Evolutionary conservation across 2,113 vertebrate genomes (phyloP), one percentile per base, ranked within the genome.

Genomic region (Ornithorhynchus anatinus): DNA sequence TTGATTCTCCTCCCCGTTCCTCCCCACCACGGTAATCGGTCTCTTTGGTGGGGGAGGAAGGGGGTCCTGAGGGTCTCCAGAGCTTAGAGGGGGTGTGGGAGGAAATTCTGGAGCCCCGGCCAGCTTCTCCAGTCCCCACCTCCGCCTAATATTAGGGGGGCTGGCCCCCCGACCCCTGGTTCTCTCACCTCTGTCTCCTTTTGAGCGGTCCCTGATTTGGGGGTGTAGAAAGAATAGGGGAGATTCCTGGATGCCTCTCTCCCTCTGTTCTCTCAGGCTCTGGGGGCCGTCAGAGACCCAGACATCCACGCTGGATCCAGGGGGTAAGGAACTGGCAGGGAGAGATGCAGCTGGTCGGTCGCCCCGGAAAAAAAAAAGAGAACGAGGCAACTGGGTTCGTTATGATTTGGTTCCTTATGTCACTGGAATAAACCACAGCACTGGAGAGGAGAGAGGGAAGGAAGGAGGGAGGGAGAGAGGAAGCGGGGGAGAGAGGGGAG

Each of bases 121-220:
- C 31, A 17, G 50, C 40, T 12, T 7, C 36, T 35, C 29, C 40
- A 35, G 25, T 45, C 27, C 8, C 10, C 8, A 1, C 17, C 35
- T 42, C 8, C 39, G 39, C 25, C 56, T 7, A 11, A 17, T 20
- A 19, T 20, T 7, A 6, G 15, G 31, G 38, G 10, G 12, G 25
- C 27, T 23, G 37, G 10, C 56, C 37, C 6, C 12, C 38, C 9
- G 15, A 5, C 37, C 37, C 23, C 45, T 15, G 22, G 12, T 68
- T 17, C 56, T 69, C 84, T 86, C 84, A 86, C 84, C 84, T 86
- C 77, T 37, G 78, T 39, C 25, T 50, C 40, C 15, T 58, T 20
- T 29, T 70, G 84, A 78, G 78, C 84, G 72, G 60, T 75, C 74
- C 73, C 67, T 71, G 75, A 43, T 50, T 73, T n/a, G n/a, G n/a